Evolutionary conservation across 2,797 vertebrate species (phyloP), one percentile per base, ranked within the genome.

Genomic region (Ctenopoma multispine): DNA sequence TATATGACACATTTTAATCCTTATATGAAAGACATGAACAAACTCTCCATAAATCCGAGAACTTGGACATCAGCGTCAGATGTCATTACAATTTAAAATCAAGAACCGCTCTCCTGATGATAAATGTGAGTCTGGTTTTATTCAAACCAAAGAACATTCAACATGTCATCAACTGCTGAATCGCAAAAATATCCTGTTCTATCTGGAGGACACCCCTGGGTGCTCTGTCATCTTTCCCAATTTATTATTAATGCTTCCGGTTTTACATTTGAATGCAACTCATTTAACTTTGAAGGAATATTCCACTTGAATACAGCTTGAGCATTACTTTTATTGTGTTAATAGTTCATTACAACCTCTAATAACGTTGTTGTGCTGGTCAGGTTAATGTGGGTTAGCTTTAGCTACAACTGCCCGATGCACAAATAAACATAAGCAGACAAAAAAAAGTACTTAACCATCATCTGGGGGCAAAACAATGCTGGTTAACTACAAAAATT

Each of bases 71-170:
- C 14, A 44, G 38, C n/a, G 9, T 53, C 14, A 46, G 56, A 56
- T 31, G 10, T 47, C 41, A 69, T 23, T 43, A 38, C 11, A 1
- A 61, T 58, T 55, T 12, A 69, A 75, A 78, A 59, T 67, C 12
- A 70, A 55, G 61, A 38, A 24, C 27, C 27, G 41, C 53, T 58
- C 27, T 13, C 40, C 53, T 61, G 12, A 41, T 48, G 29, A 48
- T 58, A 34, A 69, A 51, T 54, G 44, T 41, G 23, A 71, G n/a
- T 6, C 48, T 38, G 29, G 20, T 70, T 69, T 80, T 49, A 77
- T 48, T 75, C 46, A 44, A 62, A 62, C 15, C 49, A 54, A 40
- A 47, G 55, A 65, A 61, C 62, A 68, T 64, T 72, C 62, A 67
- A 18, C 7, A 62, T 51, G n/a, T 55, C 17, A n/a, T 9, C 47